A percentile compares a stretch with the other conserved stretches of the same genome.
phyloP scores from a whole-genome alignment of 2,888 invertebrate species.

The Oxycera nigricornis region DNA sequence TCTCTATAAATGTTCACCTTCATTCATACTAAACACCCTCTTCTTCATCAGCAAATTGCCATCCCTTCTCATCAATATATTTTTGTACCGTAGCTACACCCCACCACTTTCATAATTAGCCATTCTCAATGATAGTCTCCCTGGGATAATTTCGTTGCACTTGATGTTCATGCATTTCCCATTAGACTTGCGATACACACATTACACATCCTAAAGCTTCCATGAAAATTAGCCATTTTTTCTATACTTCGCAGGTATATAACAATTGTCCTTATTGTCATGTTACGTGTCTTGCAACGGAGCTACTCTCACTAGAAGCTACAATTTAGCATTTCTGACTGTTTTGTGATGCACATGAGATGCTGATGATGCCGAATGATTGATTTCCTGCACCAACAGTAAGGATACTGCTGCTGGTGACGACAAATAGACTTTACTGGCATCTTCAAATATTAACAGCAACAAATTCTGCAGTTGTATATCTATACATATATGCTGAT shows the following conservation, averaged over 20 bases:
- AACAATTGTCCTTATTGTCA: not conserved
- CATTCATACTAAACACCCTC: too few species aligned
- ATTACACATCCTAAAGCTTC: not conserved
- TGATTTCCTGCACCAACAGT: slow-evolving; percentile 22
- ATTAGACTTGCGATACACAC: not conserved
- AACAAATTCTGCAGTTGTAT: not conserved
- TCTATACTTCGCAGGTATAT: not conserved
- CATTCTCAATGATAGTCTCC: slow-evolving; percentile 3
- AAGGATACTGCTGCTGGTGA: not conserved
- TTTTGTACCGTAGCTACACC: too few species aligned
- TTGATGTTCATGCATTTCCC: slow-evolving; percentile 36
- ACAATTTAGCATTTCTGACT: not conserved
- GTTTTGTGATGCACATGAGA: not conserved
- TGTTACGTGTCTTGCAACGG: not conserved
- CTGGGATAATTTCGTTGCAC: slow-evolving; percentile 18
- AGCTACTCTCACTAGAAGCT: not conserved
- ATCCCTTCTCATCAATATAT: too few species aligned
- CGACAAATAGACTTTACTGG: not conserved
- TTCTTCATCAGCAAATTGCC: too few species aligned
- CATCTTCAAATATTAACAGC: not conserved
- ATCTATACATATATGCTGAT: not conserved
- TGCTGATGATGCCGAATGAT: slow-evolving; percentile 37
- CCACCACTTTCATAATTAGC: slow-evolving; percentile 29
- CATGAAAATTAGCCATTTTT: slow-evolving; percentile 38
- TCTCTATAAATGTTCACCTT: too few species aligned